Evolutionary conservation across 2,797 vertebrate species (phyloP).

Genomic region (Ambastaia sidthimunki): DNA sequence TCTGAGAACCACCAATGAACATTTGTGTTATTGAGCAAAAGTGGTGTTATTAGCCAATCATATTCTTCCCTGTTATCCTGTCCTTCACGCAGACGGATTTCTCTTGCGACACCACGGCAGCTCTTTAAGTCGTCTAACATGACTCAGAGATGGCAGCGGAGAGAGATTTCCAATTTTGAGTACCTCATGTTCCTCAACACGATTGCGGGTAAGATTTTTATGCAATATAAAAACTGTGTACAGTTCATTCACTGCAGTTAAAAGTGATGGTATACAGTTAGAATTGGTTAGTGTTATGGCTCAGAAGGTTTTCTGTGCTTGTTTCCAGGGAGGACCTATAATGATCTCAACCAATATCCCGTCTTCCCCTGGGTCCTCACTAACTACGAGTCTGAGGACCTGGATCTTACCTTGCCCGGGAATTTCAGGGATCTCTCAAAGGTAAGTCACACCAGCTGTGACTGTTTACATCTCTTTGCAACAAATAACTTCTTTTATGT

Average conservation of each 20-base stretch:
- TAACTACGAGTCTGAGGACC: slow-evolving; percentile 96
- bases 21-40: neutral
- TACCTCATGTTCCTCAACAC: slow-evolving; percentile 99
- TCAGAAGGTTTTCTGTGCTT: neutral
- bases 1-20: neutral
- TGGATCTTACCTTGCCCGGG: slow-evolving; percentile 95
- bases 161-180: slow-evolving; percentile 99
- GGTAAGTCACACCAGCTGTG: slow-evolving; percentile 70
- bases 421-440: slow-evolving; percentile 99
- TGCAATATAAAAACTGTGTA: neutral
- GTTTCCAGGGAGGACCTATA: slow-evolving; percentile 90
- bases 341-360: slow-evolving; percentile 97
- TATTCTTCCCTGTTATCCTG: neutral
- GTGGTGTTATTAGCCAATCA: neutral
- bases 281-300: neutral
- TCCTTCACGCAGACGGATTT: slow-evolving; percentile 85
- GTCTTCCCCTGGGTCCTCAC: slow-evolving; percentile 98
- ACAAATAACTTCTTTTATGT: no score
- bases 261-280: neutral
- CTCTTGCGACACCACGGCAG: slow-evolving; percentile 95
- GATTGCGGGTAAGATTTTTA: slow-evolving; percentile 86
- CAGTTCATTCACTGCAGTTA: neutral
- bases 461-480: neutral
- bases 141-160: slow-evolving; percentile 98
- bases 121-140: slow-evolving; percentile 99